These are phyloP conservation scores for Metacarcinus magister DNA, from an alignment of 2,888 invertebrate species.

Conservation along the genomic window DNA sequence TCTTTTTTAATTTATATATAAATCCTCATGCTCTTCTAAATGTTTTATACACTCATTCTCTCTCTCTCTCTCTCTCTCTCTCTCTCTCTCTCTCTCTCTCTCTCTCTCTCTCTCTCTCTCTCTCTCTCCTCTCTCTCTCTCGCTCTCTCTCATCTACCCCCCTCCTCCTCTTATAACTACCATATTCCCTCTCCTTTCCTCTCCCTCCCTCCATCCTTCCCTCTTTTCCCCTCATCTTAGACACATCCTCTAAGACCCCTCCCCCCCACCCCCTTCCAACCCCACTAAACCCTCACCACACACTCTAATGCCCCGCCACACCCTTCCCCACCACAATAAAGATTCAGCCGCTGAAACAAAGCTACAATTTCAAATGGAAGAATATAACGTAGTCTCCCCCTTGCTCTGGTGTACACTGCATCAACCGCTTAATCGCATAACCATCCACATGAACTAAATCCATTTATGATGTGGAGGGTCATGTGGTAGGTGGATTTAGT, in stretches of 20 bases:
- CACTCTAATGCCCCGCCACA: conserved; percentile 32
- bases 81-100: conserved; percentile 36
- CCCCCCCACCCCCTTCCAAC: conserved; percentile 10
- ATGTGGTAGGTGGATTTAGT: neutral
- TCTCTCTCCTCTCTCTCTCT: conserved; percentile 16
- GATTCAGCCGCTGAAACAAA: conserved; percentile 49
- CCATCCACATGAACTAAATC: neutral
- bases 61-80: conserved; percentile 44
- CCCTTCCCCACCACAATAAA: conserved; percentile 58
- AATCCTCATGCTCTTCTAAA: neutral
- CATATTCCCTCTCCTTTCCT: neutral
- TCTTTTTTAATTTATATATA: neutral
- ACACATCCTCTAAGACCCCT: neutral
- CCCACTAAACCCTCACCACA: neutral
- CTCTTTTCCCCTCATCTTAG: neutral
- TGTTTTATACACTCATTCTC: neutral
- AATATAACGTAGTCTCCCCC: neutral
- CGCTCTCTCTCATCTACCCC: neutral
- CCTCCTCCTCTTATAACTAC: neutral
- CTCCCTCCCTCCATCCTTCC: neutral
- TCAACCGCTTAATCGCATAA: neutral
- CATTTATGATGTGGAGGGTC: neutral
- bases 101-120: neutral
- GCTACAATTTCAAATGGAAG: conserved; percentile 65
- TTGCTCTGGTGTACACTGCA: neutral